Conservation (phyloP, 53 echinoderm and acorn worm genomes). For the Arbacia lixula region DNA sequence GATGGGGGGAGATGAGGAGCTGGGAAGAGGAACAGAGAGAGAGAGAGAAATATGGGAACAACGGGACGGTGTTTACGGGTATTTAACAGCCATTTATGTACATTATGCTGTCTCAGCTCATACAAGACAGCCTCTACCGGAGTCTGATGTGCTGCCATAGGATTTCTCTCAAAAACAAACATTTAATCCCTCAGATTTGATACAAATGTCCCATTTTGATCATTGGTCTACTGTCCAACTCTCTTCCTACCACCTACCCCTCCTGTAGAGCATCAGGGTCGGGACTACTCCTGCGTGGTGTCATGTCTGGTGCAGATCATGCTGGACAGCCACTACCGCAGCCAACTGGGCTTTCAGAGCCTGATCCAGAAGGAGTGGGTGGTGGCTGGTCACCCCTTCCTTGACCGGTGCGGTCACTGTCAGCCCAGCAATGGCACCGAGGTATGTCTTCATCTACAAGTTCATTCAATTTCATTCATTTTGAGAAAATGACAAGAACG, state of each 20-base stretch:
- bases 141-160: conserved; percentile 90
- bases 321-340: conserved; percentile 84
- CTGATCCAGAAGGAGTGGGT: conserved; percentile 96
- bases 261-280: conserved; percentile 71
- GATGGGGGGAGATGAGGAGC: too few relatives aligned
- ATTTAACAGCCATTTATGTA: too few relatives aligned
- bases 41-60: too few relatives aligned
- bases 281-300: conserved; percentile 89
- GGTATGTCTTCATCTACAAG: conserved; percentile 52
- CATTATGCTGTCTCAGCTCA: conserved; percentile 81
- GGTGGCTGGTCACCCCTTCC: conserved; percentile 90
- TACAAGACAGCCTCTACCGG: conserved; percentile 74
- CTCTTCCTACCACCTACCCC: neutral
- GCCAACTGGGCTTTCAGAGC: conserved; percentile 94
- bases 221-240: too few relatives aligned
- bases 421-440: conserved; percentile 75
- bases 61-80: too few relatives aligned
- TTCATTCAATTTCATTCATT: neutral
- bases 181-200: neutral
- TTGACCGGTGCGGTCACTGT: conserved; percentile 84
- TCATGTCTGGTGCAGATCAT: conserved; percentile 89
- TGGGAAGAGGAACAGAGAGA: too few relatives aligned
- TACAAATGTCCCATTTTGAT: neutral
- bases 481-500: neutral
- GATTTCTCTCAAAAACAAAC: neutral